Evolutionary conservation across 2,888 invertebrate species (phyloP), one percentile per base, ranked within the genome.

Genomic region (Chelonus formosanus): DNA sequence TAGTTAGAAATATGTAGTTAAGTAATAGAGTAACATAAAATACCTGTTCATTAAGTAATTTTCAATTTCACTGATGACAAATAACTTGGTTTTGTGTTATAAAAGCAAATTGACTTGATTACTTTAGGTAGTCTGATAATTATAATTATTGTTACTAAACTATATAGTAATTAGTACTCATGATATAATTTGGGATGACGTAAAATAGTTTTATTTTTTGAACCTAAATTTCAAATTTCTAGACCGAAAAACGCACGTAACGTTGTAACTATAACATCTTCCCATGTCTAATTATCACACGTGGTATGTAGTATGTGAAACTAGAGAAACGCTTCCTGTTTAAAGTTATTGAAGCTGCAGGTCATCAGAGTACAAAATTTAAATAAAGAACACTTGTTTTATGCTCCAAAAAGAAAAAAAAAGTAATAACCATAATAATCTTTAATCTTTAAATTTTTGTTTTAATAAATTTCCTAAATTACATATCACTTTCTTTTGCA

Each of bases 261-360:
- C 48, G 20, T 20, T 20, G 20, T 20, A 20, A 20, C 20, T 63
- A 67, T 66, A 66, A 59, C 75, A 75, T 80, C 76, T 80, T 78
- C 76, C 73, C 78, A 75, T 76, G 76, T 76, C 65, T 80, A 81
- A 82, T 82, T 83, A 83, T 80, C 80, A 75, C 74, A 75, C 74
- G 20, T 20, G 20, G 20, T 20, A 20, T 68, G 75, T 69, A 73
- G 78, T 76, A 78, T 79, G 81, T 78, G 81, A 80, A 81, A 79
- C 75, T 71, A 77, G 80, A 76, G 81, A 81, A 81, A 82, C 81
- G 76, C 78, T 83, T 82, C 81, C 82, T 80, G 79, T 76, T 78
- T 63, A 69, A 67, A 70, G 68, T 71, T 67, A 68, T 60, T 64
- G 60, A 68, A 68, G 67, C 40, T 48, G 48, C 40, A 60, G 8